Conservation (phyloP, 2,888 invertebrate genomes). For the Ypsolopha scabrella region DNA sequence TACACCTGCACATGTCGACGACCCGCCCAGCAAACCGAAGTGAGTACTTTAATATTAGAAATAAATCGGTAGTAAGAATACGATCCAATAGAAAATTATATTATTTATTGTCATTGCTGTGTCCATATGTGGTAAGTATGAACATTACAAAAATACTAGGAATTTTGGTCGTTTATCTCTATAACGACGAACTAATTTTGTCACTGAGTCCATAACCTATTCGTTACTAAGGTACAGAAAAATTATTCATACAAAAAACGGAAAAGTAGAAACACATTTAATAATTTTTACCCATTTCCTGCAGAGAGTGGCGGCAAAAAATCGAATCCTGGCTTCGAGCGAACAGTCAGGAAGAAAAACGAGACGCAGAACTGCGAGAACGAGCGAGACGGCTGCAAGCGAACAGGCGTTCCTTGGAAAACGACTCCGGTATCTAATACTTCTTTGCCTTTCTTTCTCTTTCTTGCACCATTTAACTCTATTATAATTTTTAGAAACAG, state of each 20-base stretch:
- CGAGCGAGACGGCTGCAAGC: constrained; percentile 75
- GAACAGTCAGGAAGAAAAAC: constrained; percentile 84
- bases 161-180: too few relatives aligned
- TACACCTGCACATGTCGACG: constrained; percentile 8
- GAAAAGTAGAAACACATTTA: too few relatives aligned
- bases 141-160: too few relatives aligned
- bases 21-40: constrained; percentile 45
- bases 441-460: not conserved
- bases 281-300: too few relatives aligned
- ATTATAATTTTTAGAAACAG: too few relatives aligned
- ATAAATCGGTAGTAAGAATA: not conserved
- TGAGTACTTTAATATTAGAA: constrained; percentile 14
- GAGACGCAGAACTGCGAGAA: constrained; percentile 76
- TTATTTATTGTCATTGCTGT: too few relatives aligned
- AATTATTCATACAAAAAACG: too few relatives aligned
- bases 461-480: too few relatives aligned
- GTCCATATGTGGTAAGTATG: too few relatives aligned
- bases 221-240: too few relatives aligned
- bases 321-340: constrained; percentile 93
- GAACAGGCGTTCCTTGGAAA: constrained; percentile 84
- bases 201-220: too few relatives aligned
- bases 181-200: too few relatives aligned
- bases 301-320: constrained; percentile 88
- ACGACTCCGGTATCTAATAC: constrained; percentile 77
- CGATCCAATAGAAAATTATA: not conserved